Percentiles rank a stretch among this genome's conserved stretches.
These are phyloP conservation scores for Conus betulinus DNA, from an alignment of 1,140 invertebrate genomes.

Conservation along the genomic window DNA sequence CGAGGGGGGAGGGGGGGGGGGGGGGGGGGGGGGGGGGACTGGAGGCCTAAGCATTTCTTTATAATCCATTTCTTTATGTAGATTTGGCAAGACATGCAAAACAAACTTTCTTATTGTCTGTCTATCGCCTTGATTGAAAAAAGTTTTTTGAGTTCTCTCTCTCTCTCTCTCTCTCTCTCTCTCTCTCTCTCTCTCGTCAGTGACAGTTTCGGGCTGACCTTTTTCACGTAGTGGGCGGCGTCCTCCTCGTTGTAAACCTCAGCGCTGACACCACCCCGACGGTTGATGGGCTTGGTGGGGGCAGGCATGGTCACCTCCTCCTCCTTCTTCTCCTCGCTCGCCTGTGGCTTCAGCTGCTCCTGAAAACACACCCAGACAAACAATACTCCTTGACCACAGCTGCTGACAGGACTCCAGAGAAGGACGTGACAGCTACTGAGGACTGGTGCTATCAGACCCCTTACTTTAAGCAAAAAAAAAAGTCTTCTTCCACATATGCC, in stretches of 20 bases:
- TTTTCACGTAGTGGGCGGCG: slow-evolving; percentile 98
- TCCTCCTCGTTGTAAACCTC: slow-evolving; percentile 98
- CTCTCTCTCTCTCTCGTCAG: too few species aligned
- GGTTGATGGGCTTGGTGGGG: slow-evolving; percentile 59
- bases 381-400: not conserved
- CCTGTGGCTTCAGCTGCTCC: slow-evolving; percentile 70
- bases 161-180: too few species aligned
- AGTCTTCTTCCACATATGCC: not conserved
- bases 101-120: too few species aligned
- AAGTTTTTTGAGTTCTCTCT: not conserved
- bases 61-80: too few species aligned
- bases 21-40: too few species aligned
- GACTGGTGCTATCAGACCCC: not conserved
- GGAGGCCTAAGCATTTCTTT: too few species aligned
- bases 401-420: not conserved
- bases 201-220: slow-evolving; percentile 79
- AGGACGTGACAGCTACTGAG: not conserved
- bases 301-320: slow-evolving; percentile 65
- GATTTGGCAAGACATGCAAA: too few species aligned
- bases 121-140: too few species aligned
- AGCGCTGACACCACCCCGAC: slow-evolving; percentile 95
- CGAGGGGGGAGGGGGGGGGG: too few species aligned
- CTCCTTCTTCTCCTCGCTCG: slow-evolving; percentile 71
- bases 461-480: not conserved
- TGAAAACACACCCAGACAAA: slow-evolving; percentile 35